Evolutionary conservation across 2,888 invertebrate species (phyloP).

Genomic region (Andrena chrysosceles): DNA sequence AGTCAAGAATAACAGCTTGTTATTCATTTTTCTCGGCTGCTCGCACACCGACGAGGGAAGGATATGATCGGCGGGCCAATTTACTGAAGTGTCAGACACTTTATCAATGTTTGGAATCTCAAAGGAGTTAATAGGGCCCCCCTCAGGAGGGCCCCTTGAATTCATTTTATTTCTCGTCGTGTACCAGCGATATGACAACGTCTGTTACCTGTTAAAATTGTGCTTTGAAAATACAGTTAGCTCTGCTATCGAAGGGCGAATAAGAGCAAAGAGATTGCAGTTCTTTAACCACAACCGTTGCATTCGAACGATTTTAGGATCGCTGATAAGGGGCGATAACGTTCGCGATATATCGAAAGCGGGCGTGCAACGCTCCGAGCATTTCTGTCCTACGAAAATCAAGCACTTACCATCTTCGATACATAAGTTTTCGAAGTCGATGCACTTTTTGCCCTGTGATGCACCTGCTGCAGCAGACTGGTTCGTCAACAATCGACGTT

Average conservation of each 20-base stretch:
- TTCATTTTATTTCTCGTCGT: conserved; percentile 78
- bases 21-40: conserved; percentile 77
- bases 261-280: conserved; percentile 25
- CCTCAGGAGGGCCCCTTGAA: conserved; percentile 84
- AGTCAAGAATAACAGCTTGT: conserved; percentile 80
- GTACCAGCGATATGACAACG: conserved; percentile 57
- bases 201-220: conserved; percentile 50
- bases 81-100: conserved; percentile 73
- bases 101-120: conserved; percentile 80
- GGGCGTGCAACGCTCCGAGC: background rate
- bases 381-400: conserved; percentile 3
- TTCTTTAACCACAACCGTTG: conserved; percentile 49
- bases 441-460: conserved; percentile 59
- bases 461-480: conserved; percentile 72
- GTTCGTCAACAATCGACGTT: conserved; percentile 73
- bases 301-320: conserved; percentile 31
- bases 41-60: conserved; percentile 75
- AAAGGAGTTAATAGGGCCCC: conserved; percentile 82
- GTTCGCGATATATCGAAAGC: conserved; percentile 1
- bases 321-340: conserved; percentile 20
- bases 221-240: conserved; percentile 22
- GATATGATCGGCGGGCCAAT: conserved; percentile 76
- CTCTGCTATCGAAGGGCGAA: conserved; percentile 6
- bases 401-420: conserved; percentile 61
- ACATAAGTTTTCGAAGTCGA: conserved; percentile 63